These are phyloP conservation scores for Aptenodytes forsteri DNA, from an alignment of 2,113 vertebrate genomes.

Conservation along the genomic window DNA sequence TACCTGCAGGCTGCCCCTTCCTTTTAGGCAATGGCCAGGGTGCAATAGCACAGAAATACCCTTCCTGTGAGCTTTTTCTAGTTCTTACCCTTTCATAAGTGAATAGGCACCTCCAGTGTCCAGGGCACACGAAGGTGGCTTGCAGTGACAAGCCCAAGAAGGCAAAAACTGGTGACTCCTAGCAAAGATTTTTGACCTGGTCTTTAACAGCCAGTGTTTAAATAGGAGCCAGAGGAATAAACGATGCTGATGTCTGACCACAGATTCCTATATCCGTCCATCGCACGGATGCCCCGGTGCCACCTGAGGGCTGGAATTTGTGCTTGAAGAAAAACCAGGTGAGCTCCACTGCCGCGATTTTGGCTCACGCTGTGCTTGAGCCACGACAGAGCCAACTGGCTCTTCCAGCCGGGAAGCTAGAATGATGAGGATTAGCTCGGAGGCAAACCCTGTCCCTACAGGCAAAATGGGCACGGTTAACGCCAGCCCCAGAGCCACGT, in stretches of 20 bases:
- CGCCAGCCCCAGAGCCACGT: neutral
- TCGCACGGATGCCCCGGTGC: accelerated
- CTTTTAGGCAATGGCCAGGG: neutral
- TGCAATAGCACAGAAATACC: neutral
- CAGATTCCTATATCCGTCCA: accelerated
- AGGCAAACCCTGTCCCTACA: neutral
- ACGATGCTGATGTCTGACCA: neutral
- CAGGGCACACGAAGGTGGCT: neutral
- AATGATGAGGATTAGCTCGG: neutral
- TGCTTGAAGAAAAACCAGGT: neutral
- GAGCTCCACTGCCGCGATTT: accelerated
- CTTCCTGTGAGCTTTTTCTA: neutral
- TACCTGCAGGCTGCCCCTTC: neutral
- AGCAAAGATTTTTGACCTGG: neutral
- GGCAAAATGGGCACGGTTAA: neutral
- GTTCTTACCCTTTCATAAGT: neutral
- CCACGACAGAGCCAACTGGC: accelerated
- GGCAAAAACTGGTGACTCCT: neutral
- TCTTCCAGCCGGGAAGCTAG: neutral
- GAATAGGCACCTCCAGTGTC: neutral
- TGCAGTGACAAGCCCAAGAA: neutral
- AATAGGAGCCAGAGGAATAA: neutral
- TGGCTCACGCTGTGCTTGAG: neutral
- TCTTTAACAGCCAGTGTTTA: neutral
- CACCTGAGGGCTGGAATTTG: neutral